phyloP scores from a whole-genome alignment of 2,797 vertebrate genomes.

The Myotis planiceps region DNA sequence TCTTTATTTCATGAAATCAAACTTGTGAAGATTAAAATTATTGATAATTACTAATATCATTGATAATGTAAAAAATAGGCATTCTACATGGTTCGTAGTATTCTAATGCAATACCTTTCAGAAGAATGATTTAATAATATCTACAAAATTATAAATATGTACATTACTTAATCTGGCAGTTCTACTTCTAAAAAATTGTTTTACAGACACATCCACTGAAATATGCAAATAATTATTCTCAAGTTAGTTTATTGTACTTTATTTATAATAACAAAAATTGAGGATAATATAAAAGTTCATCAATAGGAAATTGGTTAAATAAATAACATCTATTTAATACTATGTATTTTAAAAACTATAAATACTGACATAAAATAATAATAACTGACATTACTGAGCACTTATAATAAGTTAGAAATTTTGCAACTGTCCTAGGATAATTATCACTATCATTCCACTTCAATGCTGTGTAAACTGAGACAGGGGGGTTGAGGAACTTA shows the following conservation, averaged over 20 bases:
- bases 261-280: background rate
- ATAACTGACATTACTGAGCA: background rate
- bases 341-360: background rate
- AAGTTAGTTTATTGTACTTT: background rate
- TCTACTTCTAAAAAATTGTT: background rate
- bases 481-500: background rate
- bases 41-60: background rate
- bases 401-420: background rate
- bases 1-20: background rate
- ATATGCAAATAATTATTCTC: background rate
- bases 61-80: background rate
- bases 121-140: background rate
- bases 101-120: background rate
- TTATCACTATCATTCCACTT: background rate
- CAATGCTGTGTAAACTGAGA: background rate
- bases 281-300: background rate
- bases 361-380: background rate
- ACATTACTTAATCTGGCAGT: background rate
- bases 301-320: background rate
- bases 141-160: background rate
- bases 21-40: background rate
- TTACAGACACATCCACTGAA: background rate
- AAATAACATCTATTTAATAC: background rate
- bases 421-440: background rate
- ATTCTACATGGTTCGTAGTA: background rate